Evolutionary conservation across 2,888 invertebrate species (phyloP).

Genomic region (Orthosia incerta): DNA sequence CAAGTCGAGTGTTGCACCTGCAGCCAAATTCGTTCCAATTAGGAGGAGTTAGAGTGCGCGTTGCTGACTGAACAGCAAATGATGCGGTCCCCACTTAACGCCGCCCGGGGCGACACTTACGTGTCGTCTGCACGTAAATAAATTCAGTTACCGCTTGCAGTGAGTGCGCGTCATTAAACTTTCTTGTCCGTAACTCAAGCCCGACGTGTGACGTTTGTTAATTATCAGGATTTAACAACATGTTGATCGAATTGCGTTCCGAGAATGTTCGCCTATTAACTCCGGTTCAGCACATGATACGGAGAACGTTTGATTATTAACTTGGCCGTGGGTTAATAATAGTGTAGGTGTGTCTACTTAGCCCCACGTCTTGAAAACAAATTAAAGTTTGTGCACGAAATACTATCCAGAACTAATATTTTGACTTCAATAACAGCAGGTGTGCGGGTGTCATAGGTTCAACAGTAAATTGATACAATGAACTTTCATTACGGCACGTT

Average conservation of each 20-base stretch:
- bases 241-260: slow-evolving; percentile 65
- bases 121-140: slow-evolving; percentile 87
- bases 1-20: slow-evolving; percentile 90
- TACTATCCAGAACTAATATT: slow-evolving; percentile 27
- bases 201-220: slow-evolving; percentile 81
- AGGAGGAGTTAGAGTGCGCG: slow-evolving; percentile 89
- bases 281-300: slow-evolving; percentile 47
- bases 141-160: slow-evolving; percentile 86
- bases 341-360: slow-evolving; percentile 12
- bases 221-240: slow-evolving; percentile 81
- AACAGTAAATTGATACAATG: slow-evolving; percentile 60
- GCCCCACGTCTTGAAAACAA: slow-evolving; percentile 15
- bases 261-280: slow-evolving; percentile 62
- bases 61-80: slow-evolving; percentile 89
- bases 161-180: slow-evolving; percentile 88
- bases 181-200: slow-evolving; percentile 84
- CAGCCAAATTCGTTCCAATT: slow-evolving; percentile 91
- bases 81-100: slow-evolving; percentile 89
- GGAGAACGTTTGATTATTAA: slow-evolving; percentile 52
- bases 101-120: slow-evolving; percentile 85
- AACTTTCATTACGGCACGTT: slow-evolving; percentile 63
- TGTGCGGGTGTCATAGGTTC: slow-evolving; percentile 48
- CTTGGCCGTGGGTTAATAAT: slow-evolving; percentile 26
- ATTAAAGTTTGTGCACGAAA: slow-evolving; percentile 23
- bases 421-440: slow-evolving; percentile 38